Evolutionary conservation across 2,797 vertebrate genomes (phyloP).

Genomic region (Rhynchonycteris naso): DNA sequence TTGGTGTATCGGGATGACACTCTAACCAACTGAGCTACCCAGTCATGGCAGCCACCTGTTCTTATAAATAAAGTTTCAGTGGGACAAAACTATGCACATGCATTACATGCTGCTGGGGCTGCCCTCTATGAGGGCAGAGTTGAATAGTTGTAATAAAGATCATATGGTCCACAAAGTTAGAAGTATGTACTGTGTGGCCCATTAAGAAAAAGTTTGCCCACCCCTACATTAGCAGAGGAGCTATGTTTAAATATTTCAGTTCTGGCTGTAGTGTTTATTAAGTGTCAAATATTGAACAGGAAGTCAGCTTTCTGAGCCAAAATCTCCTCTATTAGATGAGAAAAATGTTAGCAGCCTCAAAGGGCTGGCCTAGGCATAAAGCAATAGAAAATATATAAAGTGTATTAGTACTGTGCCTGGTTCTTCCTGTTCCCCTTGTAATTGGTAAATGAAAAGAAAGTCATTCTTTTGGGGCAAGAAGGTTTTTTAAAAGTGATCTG

Average conservation of each 20-base stretch:
- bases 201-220: background rate
- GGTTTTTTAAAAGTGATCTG: background rate
- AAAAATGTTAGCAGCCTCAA: background rate
- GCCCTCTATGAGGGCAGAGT: background rate
- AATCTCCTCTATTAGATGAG: background rate
- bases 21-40: too few species aligned
- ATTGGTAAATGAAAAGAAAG: background rate
- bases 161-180: background rate
- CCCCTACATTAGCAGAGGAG: background rate
- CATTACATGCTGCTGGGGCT: background rate
- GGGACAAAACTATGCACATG: fast-evolving
- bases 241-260: background rate
- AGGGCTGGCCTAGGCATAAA: background rate
- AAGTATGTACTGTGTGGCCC: background rate
- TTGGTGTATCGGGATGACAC: too few species aligned
- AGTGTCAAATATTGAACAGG: background rate
- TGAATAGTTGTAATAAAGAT: background rate
- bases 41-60: background rate
- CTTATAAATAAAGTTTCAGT: background rate
- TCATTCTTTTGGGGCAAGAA: background rate
- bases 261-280: background rate
- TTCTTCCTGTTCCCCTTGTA: background rate
- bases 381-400: background rate
- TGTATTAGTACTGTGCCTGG: background rate
- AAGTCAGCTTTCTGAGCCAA: background rate